Evolutionary conservation across 2,888 invertebrate genomes (phyloP).

Genomic region (Hecatera dysodea): DNA sequence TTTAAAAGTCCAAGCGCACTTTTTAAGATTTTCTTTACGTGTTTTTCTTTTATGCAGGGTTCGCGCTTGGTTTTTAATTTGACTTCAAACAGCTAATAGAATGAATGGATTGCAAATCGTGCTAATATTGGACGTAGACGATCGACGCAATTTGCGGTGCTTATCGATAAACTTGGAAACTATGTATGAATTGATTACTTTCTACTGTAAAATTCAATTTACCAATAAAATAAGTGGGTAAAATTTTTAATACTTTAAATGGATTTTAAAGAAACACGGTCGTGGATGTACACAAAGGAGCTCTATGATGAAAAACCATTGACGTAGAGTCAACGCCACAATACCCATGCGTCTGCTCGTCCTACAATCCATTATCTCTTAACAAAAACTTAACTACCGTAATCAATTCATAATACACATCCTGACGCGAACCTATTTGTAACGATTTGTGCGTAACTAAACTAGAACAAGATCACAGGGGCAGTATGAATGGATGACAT

Average conservation of each 20-base stretch:
- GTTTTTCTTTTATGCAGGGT: slow-evolving; percentile 55
- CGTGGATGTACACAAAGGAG: neutral
- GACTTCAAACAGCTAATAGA: slow-evolving; percentile 42
- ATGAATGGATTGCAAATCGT: slow-evolving; percentile 25
- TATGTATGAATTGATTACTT: slow-evolving; percentile 9
- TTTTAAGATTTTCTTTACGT: slow-evolving; percentile 72
- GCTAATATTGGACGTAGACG: slow-evolving; percentile 13
- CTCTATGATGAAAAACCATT: neutral
- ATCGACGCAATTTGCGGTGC: neutral
- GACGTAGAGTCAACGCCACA: neutral
- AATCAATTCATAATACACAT: slow-evolving; percentile 58
- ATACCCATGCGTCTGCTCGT: neutral
- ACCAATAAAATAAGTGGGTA: neutral
- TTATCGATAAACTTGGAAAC: slow-evolving; percentile 12
- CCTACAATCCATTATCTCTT: slow-evolving; percentile 10
- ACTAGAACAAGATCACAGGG: slow-evolving; percentile 64
- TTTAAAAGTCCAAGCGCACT: slow-evolving; percentile 79
- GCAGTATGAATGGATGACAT: slow-evolving; percentile 67
- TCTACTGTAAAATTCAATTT: neutral
- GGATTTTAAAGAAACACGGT: too few species aligned
- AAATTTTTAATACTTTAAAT: neutral
- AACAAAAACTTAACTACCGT: slow-evolving; percentile 40
- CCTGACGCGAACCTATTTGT: slow-evolving; percentile 44
- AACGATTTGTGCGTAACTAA: slow-evolving; percentile 59
- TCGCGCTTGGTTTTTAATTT: slow-evolving; percentile 51